phyloP scores from a whole-genome alignment of 23 tunicate genomes.

The Phallusia fumigata region DNA sequence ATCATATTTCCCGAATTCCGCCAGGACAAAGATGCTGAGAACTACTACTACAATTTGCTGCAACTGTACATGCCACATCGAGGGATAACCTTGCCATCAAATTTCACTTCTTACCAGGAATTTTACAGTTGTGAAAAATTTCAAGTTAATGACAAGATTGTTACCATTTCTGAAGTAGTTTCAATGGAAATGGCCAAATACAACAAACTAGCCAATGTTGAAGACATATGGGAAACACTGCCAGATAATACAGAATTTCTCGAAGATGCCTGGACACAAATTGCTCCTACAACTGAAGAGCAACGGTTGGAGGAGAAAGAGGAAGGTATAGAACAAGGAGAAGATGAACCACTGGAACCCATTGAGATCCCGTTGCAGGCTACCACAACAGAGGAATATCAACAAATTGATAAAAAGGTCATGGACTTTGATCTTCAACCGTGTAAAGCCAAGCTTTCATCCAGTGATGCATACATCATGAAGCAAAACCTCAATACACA shows the following conservation, averaged over 20 bases:
- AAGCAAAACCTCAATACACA: neutral
- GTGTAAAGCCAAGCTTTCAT: neutral
- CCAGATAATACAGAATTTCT: neutral
- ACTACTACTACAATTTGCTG: neutral
- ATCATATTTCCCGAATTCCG: no score
- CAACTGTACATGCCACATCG: neutral
- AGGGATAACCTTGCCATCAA: neutral
- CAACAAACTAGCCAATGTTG: neutral
- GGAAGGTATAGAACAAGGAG: neutral
- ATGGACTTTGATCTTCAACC: conserved; percentile 1
- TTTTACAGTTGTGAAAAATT: neutral
- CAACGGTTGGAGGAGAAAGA: neutral
- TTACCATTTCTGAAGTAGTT: neutral
- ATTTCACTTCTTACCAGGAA: neutral
- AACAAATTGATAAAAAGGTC: neutral
- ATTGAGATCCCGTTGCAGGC: neutral
- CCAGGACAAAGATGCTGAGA: neutral
- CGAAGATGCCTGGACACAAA: neutral
- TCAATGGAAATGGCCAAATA: neutral
- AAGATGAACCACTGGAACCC: neutral
- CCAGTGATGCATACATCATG: neutral
- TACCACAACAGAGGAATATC: neutral
- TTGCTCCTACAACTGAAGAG: conserved; percentile 10
- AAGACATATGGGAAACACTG: neutral
- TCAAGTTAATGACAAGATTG: neutral